Evolutionary conservation across 2,888 invertebrate species (phyloP).

Genomic region (Thymelicus acteon): DNA sequence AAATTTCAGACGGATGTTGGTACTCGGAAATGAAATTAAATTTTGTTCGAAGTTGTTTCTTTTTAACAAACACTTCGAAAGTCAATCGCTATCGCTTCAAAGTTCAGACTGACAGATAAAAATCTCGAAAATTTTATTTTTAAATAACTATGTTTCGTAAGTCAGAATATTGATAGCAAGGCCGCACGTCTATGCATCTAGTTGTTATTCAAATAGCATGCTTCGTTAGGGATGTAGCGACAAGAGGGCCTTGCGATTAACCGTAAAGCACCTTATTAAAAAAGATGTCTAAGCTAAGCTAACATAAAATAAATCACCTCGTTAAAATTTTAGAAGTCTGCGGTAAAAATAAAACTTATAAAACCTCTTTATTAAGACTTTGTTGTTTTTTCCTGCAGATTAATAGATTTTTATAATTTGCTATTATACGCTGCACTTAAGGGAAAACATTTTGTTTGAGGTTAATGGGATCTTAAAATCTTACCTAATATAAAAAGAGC

Average conservation of each 20-base stretch:
- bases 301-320: neutral
- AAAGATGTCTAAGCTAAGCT: neutral
- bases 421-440: neutral
- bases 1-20: no score
- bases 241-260: neutral
- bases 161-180: neutral
- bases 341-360: no score
- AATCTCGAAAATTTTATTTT: no score
- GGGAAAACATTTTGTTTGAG: neutral
- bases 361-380: neutral
- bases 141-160: no score
- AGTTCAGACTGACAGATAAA: no score
- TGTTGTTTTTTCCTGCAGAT: neutral
- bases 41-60: no score
- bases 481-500: no score
- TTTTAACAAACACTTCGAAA: no score
- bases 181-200: neutral
- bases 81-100: no score
- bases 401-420: conserved; percentile 3
- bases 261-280: neutral
- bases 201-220: conserved; percentile 1
- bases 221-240: neutral
- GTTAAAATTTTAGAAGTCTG: no score
- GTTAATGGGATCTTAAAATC: no score
- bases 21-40: no score